Percentiles rank a stretch among this genome's conserved stretches.
Evolutionary conservation across 2,797 vertebrate species (phyloP).

Genomic region (Hemibagrus guttatus): DNA sequence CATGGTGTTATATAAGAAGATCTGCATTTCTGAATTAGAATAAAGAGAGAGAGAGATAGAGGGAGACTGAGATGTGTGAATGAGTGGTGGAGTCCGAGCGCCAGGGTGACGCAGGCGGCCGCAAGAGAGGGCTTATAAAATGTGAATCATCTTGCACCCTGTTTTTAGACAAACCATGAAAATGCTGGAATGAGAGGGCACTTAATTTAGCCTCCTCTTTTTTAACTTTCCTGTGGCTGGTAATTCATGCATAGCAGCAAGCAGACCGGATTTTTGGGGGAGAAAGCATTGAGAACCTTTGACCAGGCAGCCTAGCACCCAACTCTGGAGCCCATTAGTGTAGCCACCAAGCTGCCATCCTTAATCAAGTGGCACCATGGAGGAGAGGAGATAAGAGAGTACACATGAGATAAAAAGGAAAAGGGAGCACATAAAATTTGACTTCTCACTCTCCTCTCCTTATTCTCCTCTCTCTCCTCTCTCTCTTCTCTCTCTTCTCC

Average conservation of each 20-base stretch:
- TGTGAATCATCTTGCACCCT: slow-evolving; percentile 68
- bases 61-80: slow-evolving; percentile 55
- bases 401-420: slow-evolving; percentile 28
- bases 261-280: slow-evolving; percentile 58
- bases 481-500: not conserved
- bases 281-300: slow-evolving; percentile 50
- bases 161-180: slow-evolving; percentile 70
- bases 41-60: slow-evolving; percentile 7
- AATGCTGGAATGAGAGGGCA: slow-evolving; percentile 69
- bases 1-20: not conserved
- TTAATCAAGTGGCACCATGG: slow-evolving; percentile 45
- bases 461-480: not conserved
- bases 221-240: slow-evolving; percentile 64
- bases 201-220: slow-evolving; percentile 67
- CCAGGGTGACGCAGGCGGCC: slow-evolving; percentile 60
- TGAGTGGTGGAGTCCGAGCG: slow-evolving; percentile 55
- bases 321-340: slow-evolving; percentile 51
- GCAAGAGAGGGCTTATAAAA: slow-evolving; percentile 67
- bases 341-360: slow-evolving; percentile 47
- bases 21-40: not conserved
- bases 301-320: slow-evolving; percentile 47
- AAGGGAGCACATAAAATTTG: slow-evolving; percentile 14
- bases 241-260: slow-evolving; percentile 61
- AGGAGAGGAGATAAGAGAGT: slow-evolving; percentile 40
- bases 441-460: slow-evolving; percentile 1